Evolutionary conservation across 2,888 invertebrate genomes (phyloP), one percentile per base, ranked within the genome.

Genomic region (Venusia cambrica): DNA sequence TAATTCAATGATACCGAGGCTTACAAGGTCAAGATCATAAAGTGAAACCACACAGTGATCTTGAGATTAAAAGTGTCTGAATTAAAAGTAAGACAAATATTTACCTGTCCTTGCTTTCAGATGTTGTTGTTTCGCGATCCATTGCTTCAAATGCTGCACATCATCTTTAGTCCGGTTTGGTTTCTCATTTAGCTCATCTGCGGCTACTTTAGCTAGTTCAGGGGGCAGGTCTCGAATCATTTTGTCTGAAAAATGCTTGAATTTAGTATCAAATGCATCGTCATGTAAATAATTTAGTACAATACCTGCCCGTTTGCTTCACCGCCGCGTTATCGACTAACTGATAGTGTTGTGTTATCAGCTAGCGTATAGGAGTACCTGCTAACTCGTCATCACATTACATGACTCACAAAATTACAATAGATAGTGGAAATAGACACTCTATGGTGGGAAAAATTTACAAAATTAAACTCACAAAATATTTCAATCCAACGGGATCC

Each of bases 71-170:
- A n/a, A n/a, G n/a, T n/a, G n/a, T n/a, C n/a, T n/a, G n/a, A n/a
- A n/a, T n/a, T n/a, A n/a, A 27, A 26, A 27, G 22, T 6, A 21
- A 27, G 12, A 8, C 5, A 2, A 21, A 15, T 11, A 2, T 12
- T 54, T 65, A 90, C 90, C 90, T 62, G 81, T 88, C 59, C 90
- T 81, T 4, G 89, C 88, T 48, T 60, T 75, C 21, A 90, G 62
- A 53, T 90, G 89, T 0, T 87, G 80, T 53, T 89, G 89, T 54
- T 88, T 88, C 2, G 70, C 57, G 25, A 89, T 69, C 90, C 90
- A 90, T 16, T 88, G 81, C 48, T 81, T 84, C 11, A 90, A 63
- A 45, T 73, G 62, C 28, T 64, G 52, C 21, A 89, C 57, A 54
- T 88, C 87, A 15, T 73, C 68, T n/a, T 58, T 49, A 2, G 76